Conservation (phyloP, 2,113 vertebrate genomes). For the Dendropsophus ebraccatus region DNA sequence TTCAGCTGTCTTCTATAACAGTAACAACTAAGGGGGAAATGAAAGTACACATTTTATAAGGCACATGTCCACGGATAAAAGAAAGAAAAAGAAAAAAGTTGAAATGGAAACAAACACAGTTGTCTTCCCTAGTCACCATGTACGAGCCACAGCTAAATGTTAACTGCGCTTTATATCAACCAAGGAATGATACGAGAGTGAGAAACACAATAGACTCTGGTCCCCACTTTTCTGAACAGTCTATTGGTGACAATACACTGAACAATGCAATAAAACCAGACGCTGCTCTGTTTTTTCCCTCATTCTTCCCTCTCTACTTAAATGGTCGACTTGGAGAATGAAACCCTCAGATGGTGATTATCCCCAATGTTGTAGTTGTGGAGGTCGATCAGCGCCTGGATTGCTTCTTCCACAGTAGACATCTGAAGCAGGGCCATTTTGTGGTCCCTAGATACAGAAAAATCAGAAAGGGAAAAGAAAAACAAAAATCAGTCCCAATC, state of each 20-base stretch:
- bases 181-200: constrained; percentile 82
- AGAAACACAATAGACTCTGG: constrained; percentile 80
- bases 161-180: constrained; percentile 69
- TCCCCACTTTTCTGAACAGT: constrained; percentile 87
- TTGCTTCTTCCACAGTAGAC: constrained; percentile 96
- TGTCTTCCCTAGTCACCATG: constrained; percentile 75
- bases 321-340: constrained; percentile 98
- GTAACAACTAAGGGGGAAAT: constrained; percentile 69
- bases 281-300: constrained; percentile 65
- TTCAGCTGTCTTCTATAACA: constrained; percentile 70
- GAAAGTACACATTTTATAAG: constrained; percentile 79
- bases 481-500: too few relatives aligned
- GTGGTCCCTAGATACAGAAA: constrained; percentile 86
- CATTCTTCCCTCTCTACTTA: constrained; percentile 61
- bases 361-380: constrained; percentile 98
- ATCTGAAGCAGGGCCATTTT: constrained; percentile 99
- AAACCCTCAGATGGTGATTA: constrained; percentile 96
- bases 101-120: constrained; percentile 72
- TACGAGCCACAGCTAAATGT: constrained; percentile 71
- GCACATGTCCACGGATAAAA: constrained; percentile 87
- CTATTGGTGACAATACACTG: constrained; percentile 78
- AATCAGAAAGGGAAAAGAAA: background rate
- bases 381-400: constrained; percentile 95
- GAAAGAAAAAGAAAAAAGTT: constrained; percentile 69
- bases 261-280: constrained; percentile 73